Percentiles rank a stretch among this genome's conserved stretches.
phyloP scores from a whole-genome alignment of 2,888 invertebrate genomes.

The Pogonocherus hispidulus region DNA sequence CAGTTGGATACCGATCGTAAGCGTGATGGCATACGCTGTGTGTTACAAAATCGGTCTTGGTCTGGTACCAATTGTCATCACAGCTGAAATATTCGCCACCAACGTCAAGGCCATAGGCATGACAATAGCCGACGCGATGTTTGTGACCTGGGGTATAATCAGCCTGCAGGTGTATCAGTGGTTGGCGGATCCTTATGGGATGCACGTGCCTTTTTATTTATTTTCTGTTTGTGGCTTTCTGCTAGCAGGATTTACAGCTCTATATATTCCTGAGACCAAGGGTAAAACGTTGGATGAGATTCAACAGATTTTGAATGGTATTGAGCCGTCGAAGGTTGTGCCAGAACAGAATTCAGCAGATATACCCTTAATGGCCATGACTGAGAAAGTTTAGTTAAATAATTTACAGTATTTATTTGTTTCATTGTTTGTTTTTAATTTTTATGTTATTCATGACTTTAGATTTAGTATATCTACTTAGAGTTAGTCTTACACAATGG shows the following conservation, averaged over 20 bases:
- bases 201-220: constrained; percentile 64
- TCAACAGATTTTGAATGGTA: constrained; percentile 41
- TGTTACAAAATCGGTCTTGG: constrained; percentile 65
- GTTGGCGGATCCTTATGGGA: constrained; percentile 56
- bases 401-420: no score
- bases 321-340: constrained; percentile 24
- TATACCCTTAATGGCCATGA: constrained; percentile 6
- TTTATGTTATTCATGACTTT: no score
- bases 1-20: constrained; percentile 64
- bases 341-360: background rate
- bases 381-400: no score
- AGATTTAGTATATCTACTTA: no score
- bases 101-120: constrained; percentile 66
- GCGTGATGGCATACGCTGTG: constrained; percentile 64
- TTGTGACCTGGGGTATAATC: constrained; percentile 60
- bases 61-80: constrained; percentile 65
- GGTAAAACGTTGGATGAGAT: constrained; percentile 46
- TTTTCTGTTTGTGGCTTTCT: constrained; percentile 54
- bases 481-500: no score
- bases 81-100: constrained; percentile 66
- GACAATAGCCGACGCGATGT: constrained; percentile 63
- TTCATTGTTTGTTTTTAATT: no score
- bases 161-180: constrained; percentile 61
- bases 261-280: constrained; percentile 58
- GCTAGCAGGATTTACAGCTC: constrained; percentile 55